Evolutionary conservation across 2,113 vertebrate species (phyloP).

Genomic region (Bettongia penicillata): DNA sequence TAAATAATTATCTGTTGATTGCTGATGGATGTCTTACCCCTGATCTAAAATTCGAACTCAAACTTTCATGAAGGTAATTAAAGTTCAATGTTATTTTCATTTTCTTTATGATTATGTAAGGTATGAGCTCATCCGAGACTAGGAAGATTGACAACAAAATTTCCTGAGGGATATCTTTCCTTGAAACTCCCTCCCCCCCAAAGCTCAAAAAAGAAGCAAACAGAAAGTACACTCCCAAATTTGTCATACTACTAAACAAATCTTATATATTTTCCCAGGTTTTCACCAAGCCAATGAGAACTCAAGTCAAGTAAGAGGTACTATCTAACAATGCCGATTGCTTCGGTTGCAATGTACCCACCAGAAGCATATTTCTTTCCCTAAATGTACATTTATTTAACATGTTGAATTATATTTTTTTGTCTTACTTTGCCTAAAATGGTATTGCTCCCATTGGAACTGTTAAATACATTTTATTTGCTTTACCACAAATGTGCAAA

Average conservation of each 20-base stretch:
- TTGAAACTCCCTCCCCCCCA: neutral
- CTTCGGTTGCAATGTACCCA: constrained; percentile 12
- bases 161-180: neutral
- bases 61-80: neutral
- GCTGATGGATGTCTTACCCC: neutral
- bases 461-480: neutral
- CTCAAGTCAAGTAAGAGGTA: neutral
- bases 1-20: too few relatives aligned
- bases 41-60: neutral
- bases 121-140: neutral
- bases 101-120: neutral
- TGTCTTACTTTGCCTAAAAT: constrained; percentile 24
- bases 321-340: neutral
- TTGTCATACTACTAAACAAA: neutral
- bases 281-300: neutral
- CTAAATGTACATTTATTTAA: constrained; percentile 19
- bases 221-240: neutral
- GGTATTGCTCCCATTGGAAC: constrained; percentile 37
- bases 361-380: neutral
- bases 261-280: neutral
- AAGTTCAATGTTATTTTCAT: neutral
- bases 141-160: neutral
- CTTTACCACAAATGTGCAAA: constrained; percentile 20
- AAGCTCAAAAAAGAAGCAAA: neutral
- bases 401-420: constrained; percentile 3